A percentile compares a stretch with the other conserved stretches of the same genome.
These are phyloP conservation scores for Heliothis peltigera DNA, from an alignment of 2,888 invertebrate genomes.

Conservation along the genomic window DNA sequence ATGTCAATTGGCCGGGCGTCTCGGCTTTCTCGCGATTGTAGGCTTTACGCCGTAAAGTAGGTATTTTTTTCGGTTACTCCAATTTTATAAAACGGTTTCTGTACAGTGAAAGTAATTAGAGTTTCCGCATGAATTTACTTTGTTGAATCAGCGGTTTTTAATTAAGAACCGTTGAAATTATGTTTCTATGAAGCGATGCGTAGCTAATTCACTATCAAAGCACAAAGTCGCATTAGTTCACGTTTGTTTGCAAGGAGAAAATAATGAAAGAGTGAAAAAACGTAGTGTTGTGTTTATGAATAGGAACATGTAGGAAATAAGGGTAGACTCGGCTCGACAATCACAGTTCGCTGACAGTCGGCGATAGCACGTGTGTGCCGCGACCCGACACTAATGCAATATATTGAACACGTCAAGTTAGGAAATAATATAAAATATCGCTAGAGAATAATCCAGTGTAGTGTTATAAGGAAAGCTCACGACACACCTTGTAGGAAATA, in stretches of 20 bases:
- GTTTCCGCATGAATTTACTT: slow-evolving; percentile 5
- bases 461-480: slow-evolving; percentile 21
- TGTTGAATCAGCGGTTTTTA: not conserved
- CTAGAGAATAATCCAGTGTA: slow-evolving; percentile 43
- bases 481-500: slow-evolving; percentile 17
- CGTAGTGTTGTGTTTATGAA: slow-evolving; percentile 48
- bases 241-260: slow-evolving; percentile 39
- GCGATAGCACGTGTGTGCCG: slow-evolving; percentile 69
- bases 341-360: slow-evolving; percentile 65
- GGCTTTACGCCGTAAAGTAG: slow-evolving; percentile 43
- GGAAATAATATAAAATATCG: slow-evolving; percentile 64
- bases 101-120: slow-evolving; percentile 10
- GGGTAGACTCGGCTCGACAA: slow-evolving; percentile 62
- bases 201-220: slow-evolving; percentile 1
- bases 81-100: slow-evolving; percentile 14
- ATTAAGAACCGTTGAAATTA: not conserved
- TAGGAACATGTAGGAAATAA: slow-evolving; percentile 50
- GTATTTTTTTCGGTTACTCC: slow-evolving; percentile 38
- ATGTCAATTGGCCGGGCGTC: slow-evolving; percentile 64
- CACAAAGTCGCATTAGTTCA: slow-evolving; percentile 13
- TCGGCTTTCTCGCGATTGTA: slow-evolving; percentile 52
- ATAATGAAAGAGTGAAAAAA: slow-evolving; percentile 45
- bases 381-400: slow-evolving; percentile 80
- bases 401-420: slow-evolving; percentile 76
- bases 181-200: not conserved